Evolutionary conservation across 2,888 invertebrate species (phyloP).

Genomic region (Stenichneumon culpator): DNA sequence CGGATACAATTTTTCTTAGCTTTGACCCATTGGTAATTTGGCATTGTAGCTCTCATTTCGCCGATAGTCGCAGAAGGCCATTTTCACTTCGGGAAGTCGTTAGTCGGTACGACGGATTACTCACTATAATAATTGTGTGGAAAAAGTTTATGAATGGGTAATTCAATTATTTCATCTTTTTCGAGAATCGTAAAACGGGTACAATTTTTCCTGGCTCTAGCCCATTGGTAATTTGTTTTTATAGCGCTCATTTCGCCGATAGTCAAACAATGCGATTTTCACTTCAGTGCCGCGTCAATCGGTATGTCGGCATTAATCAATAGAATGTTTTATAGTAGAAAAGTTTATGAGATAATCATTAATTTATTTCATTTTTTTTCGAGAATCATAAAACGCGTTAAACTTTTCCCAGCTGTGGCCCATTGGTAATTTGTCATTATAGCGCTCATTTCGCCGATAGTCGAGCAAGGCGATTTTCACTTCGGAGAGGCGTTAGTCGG

Average conservation of each 20-base stretch:
- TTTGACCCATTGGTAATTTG: neutral
- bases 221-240: slow-evolving; percentile 8
- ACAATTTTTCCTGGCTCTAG: neutral
- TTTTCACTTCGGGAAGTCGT: too few species aligned
- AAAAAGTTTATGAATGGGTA: neutral
- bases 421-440: slow-evolving; percentile 4
- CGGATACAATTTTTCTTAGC: neutral
- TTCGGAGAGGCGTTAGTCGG: slow-evolving; percentile 57
- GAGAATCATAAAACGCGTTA: neutral
- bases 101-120: slow-evolving; percentile 23
- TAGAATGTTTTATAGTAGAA: neutral
- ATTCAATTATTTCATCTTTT: neutral
- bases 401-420: neutral
- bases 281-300: slow-evolving; percentile 51
- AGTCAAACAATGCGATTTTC: slow-evolving; percentile 39
- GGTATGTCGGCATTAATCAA: slow-evolving; percentile 42
- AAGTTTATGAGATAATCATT: neutral
- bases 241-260: slow-evolving; percentile 16
- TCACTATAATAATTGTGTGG: neutral
- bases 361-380: neutral
- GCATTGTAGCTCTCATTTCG: neutral
- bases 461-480: slow-evolving; percentile 42
- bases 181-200: neutral
- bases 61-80: slow-evolving; percentile 11
- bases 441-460: slow-evolving; percentile 13